Evolutionary conservation across 2,888 invertebrate species (phyloP).

Genomic region (Apamea sordens): DNA sequence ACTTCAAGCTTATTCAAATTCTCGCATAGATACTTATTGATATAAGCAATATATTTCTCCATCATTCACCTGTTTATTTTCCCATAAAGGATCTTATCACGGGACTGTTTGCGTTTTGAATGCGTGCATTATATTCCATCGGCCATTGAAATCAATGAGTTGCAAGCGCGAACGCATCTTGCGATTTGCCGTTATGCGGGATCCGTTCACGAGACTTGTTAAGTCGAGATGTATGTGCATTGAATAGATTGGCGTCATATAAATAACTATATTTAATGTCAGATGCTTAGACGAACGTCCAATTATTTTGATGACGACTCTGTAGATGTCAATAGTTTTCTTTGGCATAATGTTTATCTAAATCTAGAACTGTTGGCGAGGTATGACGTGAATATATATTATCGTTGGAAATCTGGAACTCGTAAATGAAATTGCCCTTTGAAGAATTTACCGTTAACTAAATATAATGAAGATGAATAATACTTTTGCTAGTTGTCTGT

Average conservation of each 20-base stretch:
- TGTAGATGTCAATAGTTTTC: constrained; percentile 19
- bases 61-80: constrained; percentile 44
- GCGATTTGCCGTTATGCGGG: constrained; percentile 66
- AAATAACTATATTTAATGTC: constrained; percentile 57
- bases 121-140: constrained; percentile 66
- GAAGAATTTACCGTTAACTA: neutral
- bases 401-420: neutral
- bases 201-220: constrained; percentile 51
- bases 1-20: constrained; percentile 19
- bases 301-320: constrained; percentile 47
- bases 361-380: constrained; percentile 7
- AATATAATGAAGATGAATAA: neutral
- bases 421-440: neutral
- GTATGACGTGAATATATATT: neutral
- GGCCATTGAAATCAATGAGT: constrained; percentile 74
- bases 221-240: constrained; percentile 46
- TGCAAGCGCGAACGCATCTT: constrained; percentile 61
- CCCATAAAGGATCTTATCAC: constrained; percentile 50
- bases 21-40: neutral
- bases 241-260: constrained; percentile 55
- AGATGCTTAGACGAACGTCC: constrained; percentile 26
- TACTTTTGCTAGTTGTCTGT: neutral
- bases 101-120: constrained; percentile 54
- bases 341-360: constrained; percentile 12
- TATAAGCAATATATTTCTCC: constrained; percentile 11